Conservation (phyloP, 1,140 invertebrate genomes). For the Lordiphosa collinella region DNA sequence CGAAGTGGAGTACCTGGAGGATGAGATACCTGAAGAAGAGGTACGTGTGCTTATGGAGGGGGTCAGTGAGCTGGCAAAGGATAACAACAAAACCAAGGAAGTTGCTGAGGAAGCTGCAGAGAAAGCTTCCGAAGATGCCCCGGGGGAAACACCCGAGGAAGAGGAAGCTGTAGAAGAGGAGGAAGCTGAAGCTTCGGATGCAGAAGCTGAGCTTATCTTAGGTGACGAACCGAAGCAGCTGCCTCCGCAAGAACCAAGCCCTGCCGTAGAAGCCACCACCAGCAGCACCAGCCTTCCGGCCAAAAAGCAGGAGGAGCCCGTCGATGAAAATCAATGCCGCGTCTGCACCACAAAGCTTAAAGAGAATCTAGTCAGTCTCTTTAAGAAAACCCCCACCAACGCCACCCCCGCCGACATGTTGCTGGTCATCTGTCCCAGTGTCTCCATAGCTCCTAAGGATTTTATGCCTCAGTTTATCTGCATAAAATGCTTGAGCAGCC, state of each 20-base stretch:
- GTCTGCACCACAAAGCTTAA: slow-evolving; percentile 58
- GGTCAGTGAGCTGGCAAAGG: slow-evolving; percentile 1
- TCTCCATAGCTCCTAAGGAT: slow-evolving; percentile 71
- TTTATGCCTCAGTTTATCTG: slow-evolving; percentile 79
- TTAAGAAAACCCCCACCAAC: slow-evolving; percentile 47
- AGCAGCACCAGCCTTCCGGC: slow-evolving; percentile 4
- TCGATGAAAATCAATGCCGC: slow-evolving; percentile 75
- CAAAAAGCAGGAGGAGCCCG: slow-evolving; percentile 48
- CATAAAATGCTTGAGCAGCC: slow-evolving; percentile 54
- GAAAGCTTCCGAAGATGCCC: too few species aligned
- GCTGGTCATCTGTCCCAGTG: slow-evolving; percentile 66
- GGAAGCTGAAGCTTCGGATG: slow-evolving; percentile 24
- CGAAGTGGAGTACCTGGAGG: slow-evolving; percentile 58
- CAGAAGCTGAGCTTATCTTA: slow-evolving; percentile 45
- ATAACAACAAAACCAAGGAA: slow-evolving; percentile 18
- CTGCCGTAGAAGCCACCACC: neutral
- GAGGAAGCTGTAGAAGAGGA: slow-evolving; percentile 19
- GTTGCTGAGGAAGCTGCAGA: neutral
- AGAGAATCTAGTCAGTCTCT: slow-evolving; percentile 63
- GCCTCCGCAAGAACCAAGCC: neutral
- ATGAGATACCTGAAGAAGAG: slow-evolving; percentile 33
- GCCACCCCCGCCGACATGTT: slow-evolving; percentile 69
- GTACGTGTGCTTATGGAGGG: neutral
- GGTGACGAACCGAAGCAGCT: slow-evolving; percentile 43
- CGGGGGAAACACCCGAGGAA: too few species aligned